Evolutionary conservation across 2,888 invertebrate genomes (phyloP), one percentile per base, ranked within the genome.

Genomic region (Oscheius sp.): DNA sequence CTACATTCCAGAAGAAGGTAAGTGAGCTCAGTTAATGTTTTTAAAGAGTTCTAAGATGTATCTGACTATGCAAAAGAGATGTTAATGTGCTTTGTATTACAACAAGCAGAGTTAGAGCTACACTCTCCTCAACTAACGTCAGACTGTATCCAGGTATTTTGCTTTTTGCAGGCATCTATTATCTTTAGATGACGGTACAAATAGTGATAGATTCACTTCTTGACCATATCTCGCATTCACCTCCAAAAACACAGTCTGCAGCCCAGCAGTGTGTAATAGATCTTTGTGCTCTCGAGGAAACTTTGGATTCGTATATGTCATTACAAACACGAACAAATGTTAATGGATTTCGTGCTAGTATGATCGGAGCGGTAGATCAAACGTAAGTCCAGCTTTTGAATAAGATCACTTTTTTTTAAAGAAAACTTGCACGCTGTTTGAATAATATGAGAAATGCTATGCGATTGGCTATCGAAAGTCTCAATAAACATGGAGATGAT

Each of bases 61-160:
- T 82, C 83, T 2, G 80, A 83, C 65, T 87, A 76, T 69, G 78
- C 85, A 17, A 87, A 86, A 70, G 86, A 86, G 69, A 76, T 87
- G 53, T 74, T 86, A 48, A 79, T 87, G 75, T 81, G 84, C 58
- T 77, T 82, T 27, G 84, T 87, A 33, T 76, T 83, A 25, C 81
- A 79, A 55, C 79, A 79, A 69, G 81, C 86, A 23, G 86, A 86
- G 66, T 73, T 86, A 4, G 76, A 76, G 55, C 72, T 85, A 25
- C 72, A 82, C 52, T 76, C 84, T 8, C 84, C 86, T 3, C 83
- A 82, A 42, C 70, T 85, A 29, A 75, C 77, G 6, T 33, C 65
- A 2, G 77, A 79, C 46, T 79, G 80, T 45, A 69, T 78, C 10
- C 73, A 82, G 68, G 81, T 77, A 23, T 25, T 39, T 55, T n/a